Base-by-base conservation (phyloP, 2,113 vertebrate species). In the Urocynchramus pylzowi region DNA sequence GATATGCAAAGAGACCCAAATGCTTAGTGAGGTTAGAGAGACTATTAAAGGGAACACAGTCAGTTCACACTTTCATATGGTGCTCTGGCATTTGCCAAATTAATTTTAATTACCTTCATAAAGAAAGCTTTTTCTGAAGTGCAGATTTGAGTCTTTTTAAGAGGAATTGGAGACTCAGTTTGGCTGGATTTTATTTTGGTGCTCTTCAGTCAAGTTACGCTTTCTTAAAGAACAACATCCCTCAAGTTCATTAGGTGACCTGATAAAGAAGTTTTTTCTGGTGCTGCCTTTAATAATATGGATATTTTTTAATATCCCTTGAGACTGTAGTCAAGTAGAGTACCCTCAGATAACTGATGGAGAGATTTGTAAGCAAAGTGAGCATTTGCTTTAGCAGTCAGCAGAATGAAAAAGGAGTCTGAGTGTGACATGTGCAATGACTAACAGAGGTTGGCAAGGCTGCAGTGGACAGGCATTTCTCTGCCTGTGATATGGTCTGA, bases 31-130 rank as follows among this genome's bases (percentile, higher is more conserved):
- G 92, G 87, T 96, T 96, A 95, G 92, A 86, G 84, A 87, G 93
- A 83, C 88, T 97, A 97, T 94, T 97, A 96, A 97, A 93, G 84
- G 61, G 75, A 92, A 90, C 71, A 74, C 39, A 87, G 90, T 93
- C 68, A 93, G 73, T 96, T 95, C 79, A 90, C 50, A 86, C 50
- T 95, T 96, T 96, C 45, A 97, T 93, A 93, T 45, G 50, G 20
- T 71, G 52, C 88, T 92, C 68, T 80, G 94, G 61, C 37, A 82
- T 97, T 97, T 96, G 52, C 68, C 47, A 94, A 79, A 94, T 95
- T 94, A 92, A 75, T 97, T 97, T 97, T 92, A 96, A 39, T 97
- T 97, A 77, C 53, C 35, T 87, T 56, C 71, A 69, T 84, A 80
- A 93, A 95, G 57, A 78, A 68, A 42, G 31, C 13, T 93, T 63